Evolutionary conservation across 35 echinoderm and acorn worm species (phyloP).

Genomic region (Anneissia japonica): DNA sequence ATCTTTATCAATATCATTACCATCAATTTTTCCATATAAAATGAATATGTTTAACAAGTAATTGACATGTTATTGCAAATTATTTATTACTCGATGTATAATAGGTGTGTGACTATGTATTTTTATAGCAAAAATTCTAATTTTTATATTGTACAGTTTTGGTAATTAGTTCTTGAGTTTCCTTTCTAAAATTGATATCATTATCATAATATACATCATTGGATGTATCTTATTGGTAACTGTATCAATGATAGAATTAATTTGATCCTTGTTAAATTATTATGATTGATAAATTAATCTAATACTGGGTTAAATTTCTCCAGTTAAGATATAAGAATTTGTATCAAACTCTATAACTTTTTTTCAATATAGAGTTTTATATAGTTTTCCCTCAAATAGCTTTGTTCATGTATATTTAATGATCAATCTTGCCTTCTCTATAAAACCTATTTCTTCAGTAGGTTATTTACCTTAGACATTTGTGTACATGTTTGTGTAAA

Average conservation of each 20-base stretch:
- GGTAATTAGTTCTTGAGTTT: neutral
- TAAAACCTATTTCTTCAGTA: neutral
- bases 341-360: no score
- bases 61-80: neutral
- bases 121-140: neutral
- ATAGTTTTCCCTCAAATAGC: neutral
- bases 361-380: neutral
- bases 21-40: no score
- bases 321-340: no score
- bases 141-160: slow-evolving; percentile 2
- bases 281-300: no score
- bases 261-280: no score
- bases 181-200: neutral
- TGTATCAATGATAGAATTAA: no score
- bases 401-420: neutral
- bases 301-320: no score
- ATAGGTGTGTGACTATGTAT: neutral
- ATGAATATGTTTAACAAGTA: neutral
- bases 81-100: neutral
- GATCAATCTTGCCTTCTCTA: neutral
- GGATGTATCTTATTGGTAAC: no score
- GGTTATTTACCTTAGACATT: neutral
- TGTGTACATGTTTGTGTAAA: neutral
- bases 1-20: no score
- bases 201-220: no score